These are phyloP conservation scores for Bathybates hornii DNA, from an alignment of 2,113 vertebrate genomes.

Conservation along the genomic window DNA sequence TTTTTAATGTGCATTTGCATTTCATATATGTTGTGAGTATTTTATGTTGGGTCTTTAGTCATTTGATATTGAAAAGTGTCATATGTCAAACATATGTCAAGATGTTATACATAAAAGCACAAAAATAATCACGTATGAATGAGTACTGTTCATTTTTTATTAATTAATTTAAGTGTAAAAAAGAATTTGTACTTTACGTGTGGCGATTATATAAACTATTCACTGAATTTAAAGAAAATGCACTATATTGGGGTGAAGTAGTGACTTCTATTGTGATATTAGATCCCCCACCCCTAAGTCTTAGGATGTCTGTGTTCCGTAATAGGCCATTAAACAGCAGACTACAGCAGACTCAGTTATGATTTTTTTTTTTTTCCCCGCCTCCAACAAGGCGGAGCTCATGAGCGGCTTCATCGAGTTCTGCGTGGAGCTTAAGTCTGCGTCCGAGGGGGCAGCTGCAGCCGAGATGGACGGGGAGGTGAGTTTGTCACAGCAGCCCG, in stretches of 20 bases:
- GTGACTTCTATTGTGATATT: rapidly evolving
- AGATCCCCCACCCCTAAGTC: background rate
- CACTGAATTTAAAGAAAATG: background rate
- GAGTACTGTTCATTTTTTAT: background rate
- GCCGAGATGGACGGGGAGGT: slow-evolving; percentile 16
- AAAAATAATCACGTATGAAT: background rate
- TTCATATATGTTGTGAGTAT: background rate
- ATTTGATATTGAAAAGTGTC: background rate
- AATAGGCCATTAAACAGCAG: background rate
- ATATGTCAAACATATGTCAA: background rate
- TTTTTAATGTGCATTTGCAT: background rate
- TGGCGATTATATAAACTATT: background rate
- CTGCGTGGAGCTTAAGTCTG: slow-evolving; percentile 81
- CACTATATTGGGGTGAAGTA: background rate
- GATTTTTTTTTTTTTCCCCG: background rate
- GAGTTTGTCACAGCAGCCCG: slow-evolving; percentile 31
- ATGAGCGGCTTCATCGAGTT: slow-evolving; percentile 92
- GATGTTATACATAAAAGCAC: background rate
- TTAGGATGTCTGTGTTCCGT: background rate
- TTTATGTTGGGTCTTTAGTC: background rate
- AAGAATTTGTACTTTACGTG: background rate
- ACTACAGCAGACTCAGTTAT: background rate
- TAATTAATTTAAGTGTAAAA: background rate
- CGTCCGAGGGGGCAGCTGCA: slow-evolving; percentile 40
- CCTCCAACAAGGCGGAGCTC: slow-evolving; percentile 76